Conservation (phyloP, 1,140 invertebrate species). For the Holcopasites calliopsidis region DNA sequence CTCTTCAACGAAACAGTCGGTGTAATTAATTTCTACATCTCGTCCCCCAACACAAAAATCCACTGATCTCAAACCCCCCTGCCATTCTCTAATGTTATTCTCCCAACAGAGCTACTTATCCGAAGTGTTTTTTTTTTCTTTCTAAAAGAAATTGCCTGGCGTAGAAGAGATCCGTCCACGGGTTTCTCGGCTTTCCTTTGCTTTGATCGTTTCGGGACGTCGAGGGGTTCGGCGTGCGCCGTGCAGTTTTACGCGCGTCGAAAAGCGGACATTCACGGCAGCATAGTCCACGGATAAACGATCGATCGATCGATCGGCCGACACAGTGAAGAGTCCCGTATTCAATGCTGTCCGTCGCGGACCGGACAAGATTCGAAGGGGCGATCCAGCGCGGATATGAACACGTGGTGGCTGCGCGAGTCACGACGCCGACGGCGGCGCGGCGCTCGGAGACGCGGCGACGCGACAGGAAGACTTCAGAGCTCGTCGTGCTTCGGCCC, state of each 20-base stretch:
- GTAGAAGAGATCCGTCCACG: slow-evolving; percentile 2
- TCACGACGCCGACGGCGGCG: slow-evolving; percentile 31
- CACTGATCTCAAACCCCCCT: too few species aligned
- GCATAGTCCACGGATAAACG: background rate
- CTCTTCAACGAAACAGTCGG: too few species aligned
- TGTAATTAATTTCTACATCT: too few species aligned
- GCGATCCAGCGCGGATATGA: slow-evolving; percentile 52
- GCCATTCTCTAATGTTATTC: background rate
- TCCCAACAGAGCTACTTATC: background rate
- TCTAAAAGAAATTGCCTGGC: background rate
- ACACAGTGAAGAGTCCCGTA: background rate
- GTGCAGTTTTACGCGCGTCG: background rate
- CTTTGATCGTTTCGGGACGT: too few species aligned
- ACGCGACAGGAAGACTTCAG: slow-evolving; percentile 80
- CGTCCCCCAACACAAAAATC: too few species aligned
- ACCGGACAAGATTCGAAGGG: slow-evolving; percentile 42
- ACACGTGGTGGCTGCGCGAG: slow-evolving; percentile 60
- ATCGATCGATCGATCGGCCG: slow-evolving; percentile 36
- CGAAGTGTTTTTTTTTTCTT: background rate
- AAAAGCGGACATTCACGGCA: background rate
- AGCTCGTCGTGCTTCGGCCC: slow-evolving; percentile 98
- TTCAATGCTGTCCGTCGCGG: slow-evolving; percentile 14
- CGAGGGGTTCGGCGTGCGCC: background rate
- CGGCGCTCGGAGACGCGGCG: slow-evolving; percentile 52
- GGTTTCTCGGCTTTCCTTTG: background rate